Conservation (phyloP, 2,888 invertebrate species). For the Heteromurus nitidus region DNA sequence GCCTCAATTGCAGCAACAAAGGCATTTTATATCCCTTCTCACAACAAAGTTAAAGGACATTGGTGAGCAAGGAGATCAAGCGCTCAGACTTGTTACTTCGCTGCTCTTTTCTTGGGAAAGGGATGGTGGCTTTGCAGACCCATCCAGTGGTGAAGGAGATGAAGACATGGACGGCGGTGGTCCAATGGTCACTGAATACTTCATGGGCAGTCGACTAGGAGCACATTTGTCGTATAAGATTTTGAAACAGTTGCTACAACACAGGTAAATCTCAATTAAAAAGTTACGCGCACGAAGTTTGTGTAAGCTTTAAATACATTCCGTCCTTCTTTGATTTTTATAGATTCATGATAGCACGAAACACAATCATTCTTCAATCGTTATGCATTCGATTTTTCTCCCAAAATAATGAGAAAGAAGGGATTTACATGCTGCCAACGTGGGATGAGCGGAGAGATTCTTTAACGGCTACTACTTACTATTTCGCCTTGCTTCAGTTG, state of each 20-base stretch:
- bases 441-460: constrained; percentile 63
- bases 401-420: constrained; percentile 61
- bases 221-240: constrained; percentile 70
- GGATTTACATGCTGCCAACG: constrained; percentile 55
- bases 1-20: constrained; percentile 65
- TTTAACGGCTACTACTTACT: constrained; percentile 52
- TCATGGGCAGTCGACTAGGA: constrained; percentile 71
- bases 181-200: constrained; percentile 63
- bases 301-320: neutral
- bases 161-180: constrained; percentile 52
- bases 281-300: too few relatives aligned
- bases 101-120: constrained; percentile 67
- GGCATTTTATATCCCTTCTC: constrained; percentile 69
- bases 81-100: constrained; percentile 36
- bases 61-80: constrained; percentile 57
- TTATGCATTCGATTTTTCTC: constrained; percentile 63
- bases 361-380: constrained; percentile 69
- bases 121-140: constrained; percentile 47
- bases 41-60: constrained; percentile 68
- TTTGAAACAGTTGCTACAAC: constrained; percentile 70
- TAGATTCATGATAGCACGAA: constrained; percentile 69
- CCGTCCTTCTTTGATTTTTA: neutral
- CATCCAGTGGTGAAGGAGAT: constrained; percentile 51
- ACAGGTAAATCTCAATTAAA: constrained; percentile 65
- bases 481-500: constrained; percentile 59